Evolutionary conservation across 1,140 invertebrate genomes (phyloP), one percentile per base, ranked within the genome.

Genomic region (Drosophila ironensis): DNA sequence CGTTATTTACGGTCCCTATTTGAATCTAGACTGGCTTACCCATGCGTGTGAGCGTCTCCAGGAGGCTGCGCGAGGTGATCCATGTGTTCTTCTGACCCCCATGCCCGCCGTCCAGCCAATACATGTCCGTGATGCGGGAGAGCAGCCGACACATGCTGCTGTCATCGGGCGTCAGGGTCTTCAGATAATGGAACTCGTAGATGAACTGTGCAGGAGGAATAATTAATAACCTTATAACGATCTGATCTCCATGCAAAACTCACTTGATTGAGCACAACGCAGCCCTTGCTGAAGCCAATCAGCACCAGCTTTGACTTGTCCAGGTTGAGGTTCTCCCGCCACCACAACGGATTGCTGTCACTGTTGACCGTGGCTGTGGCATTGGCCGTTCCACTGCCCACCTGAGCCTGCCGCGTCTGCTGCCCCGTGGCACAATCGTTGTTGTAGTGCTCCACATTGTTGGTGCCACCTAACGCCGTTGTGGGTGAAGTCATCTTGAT

Each of bases 251-350:
- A n/a, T n/a, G n/a, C 71, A 71, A 86, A 75, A 90, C 89, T 90
- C 84, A 90, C 89, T 89, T 97, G 96, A 92, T 97, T 98, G 50
- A 98, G 92, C 47, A 97, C 96, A 35, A 97, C 95, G 91, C 96
- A 97, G 30, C 97, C 97, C 92, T 98, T 98, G 89, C 96, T 97
- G 89, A 98, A 98, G 1, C 95, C 97, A 64, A 97, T 92, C 50
- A 97, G 87, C 40, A 91, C 92, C 52, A 95, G 88, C 46, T 92
- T 90, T 14, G 87, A 87, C 64, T 91, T 88, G 52, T 92, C 90
- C 27, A 92, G 77, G 80, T 91, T 86, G n/a, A 90, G 68, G 70
- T 90, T 90, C 45, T 91, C 89, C 16, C 87, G 71, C 91, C 91
- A 91, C 91, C 91, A 91, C 16, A 90, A 44, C 1, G 87, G 89